Conservation (phyloP, 2,113 vertebrate species). For the Cyrtonyx montezumae region DNA sequence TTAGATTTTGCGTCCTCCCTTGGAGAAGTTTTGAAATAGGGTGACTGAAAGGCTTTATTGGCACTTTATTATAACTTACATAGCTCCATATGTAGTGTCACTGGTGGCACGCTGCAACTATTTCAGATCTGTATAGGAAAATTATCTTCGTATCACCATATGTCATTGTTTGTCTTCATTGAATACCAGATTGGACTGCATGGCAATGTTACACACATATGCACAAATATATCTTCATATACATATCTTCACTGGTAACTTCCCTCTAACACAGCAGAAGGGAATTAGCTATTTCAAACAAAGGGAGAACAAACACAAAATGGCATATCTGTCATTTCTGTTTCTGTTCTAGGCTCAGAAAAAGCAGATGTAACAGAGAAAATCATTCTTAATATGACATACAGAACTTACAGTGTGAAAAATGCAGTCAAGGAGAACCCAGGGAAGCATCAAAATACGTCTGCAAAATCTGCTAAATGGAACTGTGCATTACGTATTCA, state of each 20-base stretch:
- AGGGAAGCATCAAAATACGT: not conserved
- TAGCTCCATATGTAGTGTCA: not conserved
- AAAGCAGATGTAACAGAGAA: not conserved
- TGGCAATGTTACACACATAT: not conserved
- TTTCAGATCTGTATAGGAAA: not conserved
- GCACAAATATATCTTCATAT: not conserved
- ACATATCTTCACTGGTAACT: not conserved
- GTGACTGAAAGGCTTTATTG: not conserved
- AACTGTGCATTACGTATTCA: not conserved
- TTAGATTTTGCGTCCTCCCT: not conserved
- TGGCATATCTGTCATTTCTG: conserved; percentile 6
- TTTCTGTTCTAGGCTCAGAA: conserved; percentile 7
- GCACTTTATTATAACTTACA: not conserved
- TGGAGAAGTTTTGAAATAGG: not conserved
- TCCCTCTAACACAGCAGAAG: not conserved
- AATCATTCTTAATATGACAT: conserved; percentile 12
- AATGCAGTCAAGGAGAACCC: not conserved
- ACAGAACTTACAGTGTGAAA: conserved; percentile 24
- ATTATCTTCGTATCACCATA: not conserved
- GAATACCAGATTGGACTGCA: not conserved
- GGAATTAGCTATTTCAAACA: conserved; percentile 3
- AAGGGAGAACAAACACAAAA: conserved; percentile 4
- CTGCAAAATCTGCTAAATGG: conserved; percentile 1
- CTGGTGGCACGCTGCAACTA: not conserved
- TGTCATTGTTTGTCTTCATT: not conserved